A percentile compares a stretch with the other conserved stretches of the same genome.
Conservation (phyloP, 2,797 vertebrate genomes). For the Phoxinus dragarum region DNA sequence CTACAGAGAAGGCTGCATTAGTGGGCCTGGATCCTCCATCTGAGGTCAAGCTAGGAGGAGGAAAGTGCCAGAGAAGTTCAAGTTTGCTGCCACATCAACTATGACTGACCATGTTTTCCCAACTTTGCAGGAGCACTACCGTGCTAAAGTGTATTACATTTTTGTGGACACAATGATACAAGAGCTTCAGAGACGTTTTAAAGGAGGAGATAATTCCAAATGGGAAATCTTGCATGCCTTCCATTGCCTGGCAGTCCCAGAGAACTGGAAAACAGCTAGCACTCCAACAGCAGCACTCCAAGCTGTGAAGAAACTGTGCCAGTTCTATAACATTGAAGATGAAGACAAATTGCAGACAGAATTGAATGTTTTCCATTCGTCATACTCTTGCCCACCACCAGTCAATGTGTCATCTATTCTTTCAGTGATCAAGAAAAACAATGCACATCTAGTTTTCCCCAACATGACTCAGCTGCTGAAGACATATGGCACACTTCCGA, state of each 20-base stretch:
- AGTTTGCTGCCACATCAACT: slow-evolving; percentile 23
- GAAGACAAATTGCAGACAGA: slow-evolving; percentile 41
- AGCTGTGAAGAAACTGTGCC: slow-evolving; percentile 48
- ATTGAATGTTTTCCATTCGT: slow-evolving; percentile 48
- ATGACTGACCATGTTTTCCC: slow-evolving; percentile 34
- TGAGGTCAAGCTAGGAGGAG: slow-evolving; percentile 52
- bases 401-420: slow-evolving; percentile 50
- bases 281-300: slow-evolving; percentile 46
- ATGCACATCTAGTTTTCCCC: slow-evolving; percentile 50
- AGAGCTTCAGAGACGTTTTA: slow-evolving; percentile 39
- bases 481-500: not conserved
- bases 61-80: slow-evolving; percentile 56
- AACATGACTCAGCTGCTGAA: slow-evolving; percentile 49
- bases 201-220: slow-evolving; percentile 38
- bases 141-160: slow-evolving; percentile 32
- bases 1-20: slow-evolving; percentile 56
- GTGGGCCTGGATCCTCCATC: slow-evolving; percentile 49
- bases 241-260: slow-evolving; percentile 21
- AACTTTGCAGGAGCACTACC: slow-evolving; percentile 35
- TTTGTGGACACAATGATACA: slow-evolving; percentile 40
- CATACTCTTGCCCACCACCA: slow-evolving; percentile 39
- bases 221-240: slow-evolving; percentile 35
- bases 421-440: slow-evolving; percentile 55
- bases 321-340: slow-evolving; percentile 42
- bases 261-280: slow-evolving; percentile 51